A percentile compares a stretch with the other conserved stretches of the same genome.
These are phyloP conservation scores for Oryzias melastigma DNA, from an alignment of 2,113 vertebrate species.

Conservation along the genomic window DNA sequence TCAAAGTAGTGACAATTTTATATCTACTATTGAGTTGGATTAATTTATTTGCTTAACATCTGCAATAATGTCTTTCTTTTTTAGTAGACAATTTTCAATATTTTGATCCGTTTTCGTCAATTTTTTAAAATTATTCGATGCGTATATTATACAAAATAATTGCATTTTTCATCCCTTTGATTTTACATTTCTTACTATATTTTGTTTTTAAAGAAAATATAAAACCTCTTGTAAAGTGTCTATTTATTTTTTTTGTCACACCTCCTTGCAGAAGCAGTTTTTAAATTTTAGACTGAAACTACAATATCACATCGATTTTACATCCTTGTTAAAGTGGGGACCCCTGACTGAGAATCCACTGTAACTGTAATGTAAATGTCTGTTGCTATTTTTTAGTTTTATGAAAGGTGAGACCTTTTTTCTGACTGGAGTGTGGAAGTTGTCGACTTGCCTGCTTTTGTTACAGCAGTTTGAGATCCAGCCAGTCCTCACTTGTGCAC, in stretches of 20 bases:
- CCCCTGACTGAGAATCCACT: constrained; percentile 18
- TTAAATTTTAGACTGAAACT: constrained; percentile 21
- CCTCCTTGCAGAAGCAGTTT: neutral
- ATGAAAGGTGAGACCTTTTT: constrained; percentile 30
- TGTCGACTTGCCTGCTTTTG: constrained; percentile 31
- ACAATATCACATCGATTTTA: constrained; percentile 36
- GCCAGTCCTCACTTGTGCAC: constrained; percentile 47
- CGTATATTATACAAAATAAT: no score
- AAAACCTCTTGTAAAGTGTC: no score
- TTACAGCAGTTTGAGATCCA: constrained; percentile 37
- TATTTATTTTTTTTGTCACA: constrained; percentile 1
- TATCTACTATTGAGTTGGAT: no score
- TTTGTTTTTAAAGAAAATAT: no score
- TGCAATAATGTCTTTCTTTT: no score
- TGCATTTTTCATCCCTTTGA: no score
- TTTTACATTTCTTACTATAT: no score
- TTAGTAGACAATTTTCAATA: no score
- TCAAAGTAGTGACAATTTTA: no score
- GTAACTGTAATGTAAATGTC: constrained; percentile 12
- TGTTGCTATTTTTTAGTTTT: constrained; percentile 5
- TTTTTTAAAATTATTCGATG: no score
- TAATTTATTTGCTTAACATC: no score
- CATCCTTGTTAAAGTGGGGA: constrained; percentile 25
- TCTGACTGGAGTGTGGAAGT: constrained; percentile 20
- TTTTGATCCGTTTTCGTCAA: no score